Evolutionary conservation across 1,140 invertebrate species (phyloP).

Genomic region (Drosophila sp.): DNA sequence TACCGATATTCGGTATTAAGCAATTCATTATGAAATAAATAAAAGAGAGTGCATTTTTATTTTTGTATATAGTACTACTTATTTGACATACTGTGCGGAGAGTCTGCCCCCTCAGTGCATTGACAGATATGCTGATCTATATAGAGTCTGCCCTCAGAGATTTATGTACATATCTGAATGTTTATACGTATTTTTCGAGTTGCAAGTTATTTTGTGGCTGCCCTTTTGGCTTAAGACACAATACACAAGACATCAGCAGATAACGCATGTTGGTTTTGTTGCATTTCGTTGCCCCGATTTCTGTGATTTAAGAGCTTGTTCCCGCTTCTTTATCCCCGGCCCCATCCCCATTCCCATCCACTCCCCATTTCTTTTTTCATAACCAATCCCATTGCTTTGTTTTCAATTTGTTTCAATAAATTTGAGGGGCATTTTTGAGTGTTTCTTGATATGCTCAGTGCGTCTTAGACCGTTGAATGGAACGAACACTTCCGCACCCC

Average conservation of each 20-base stretch:
- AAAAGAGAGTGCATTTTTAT: too few species aligned
- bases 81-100: neutral
- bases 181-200: neutral
- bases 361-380: neutral
- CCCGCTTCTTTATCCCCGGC: constrained; percentile 16
- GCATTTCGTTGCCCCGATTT: constrained; percentile 47
- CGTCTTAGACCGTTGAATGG: constrained; percentile 49
- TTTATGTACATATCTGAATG: constrained; percentile 14
- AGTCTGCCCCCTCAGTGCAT: neutral
- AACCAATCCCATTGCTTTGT: constrained; percentile 20
- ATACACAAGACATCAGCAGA: constrained; percentile 5
- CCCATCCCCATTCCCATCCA: neutral
- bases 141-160: constrained; percentile 11
- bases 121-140: constrained; percentile 15
- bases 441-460: constrained; percentile 40
- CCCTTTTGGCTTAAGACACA: constrained; percentile 36
- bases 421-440: constrained; percentile 39
- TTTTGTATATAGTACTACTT: too few species aligned
- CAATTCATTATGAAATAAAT: too few species aligned
- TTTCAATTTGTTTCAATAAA: constrained; percentile 60
- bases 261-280: constrained; percentile 22
- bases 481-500: constrained; percentile 47
- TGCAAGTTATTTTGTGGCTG: constrained; percentile 22
- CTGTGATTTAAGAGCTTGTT: constrained; percentile 43
- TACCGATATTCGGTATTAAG: too few species aligned